These are phyloP conservation scores for Drosophila rhopaloa DNA, from an alignment of 1,140 invertebrate species.

Conservation along the genomic window DNA sequence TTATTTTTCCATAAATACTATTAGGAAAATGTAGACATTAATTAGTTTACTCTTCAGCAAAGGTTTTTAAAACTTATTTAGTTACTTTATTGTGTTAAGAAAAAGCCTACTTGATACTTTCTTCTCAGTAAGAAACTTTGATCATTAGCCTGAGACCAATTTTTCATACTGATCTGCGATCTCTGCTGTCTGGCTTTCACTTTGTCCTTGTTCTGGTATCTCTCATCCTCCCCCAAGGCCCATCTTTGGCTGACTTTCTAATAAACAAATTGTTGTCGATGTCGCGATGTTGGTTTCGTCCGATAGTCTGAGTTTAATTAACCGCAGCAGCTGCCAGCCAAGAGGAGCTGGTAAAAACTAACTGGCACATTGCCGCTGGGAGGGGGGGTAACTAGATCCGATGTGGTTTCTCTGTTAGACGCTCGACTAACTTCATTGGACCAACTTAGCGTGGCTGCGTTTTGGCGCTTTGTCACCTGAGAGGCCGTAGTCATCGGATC, in stretches of 20 bases:
- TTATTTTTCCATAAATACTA: too few relatives aligned
- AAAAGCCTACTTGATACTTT: too few relatives aligned
- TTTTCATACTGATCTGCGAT: not conserved
- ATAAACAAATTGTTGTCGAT: constrained; percentile 53
- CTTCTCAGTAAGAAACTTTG: too few relatives aligned
- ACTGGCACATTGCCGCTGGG: constrained; percentile 46
- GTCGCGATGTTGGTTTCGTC: constrained; percentile 39
- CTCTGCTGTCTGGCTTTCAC: constrained; percentile 12
- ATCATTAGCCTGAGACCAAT: not conserved
- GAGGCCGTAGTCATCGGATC: constrained; percentile 51
- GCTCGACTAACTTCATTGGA: constrained; percentile 57
- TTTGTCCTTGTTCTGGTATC: constrained; percentile 25
- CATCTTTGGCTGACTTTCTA: constrained; percentile 52
- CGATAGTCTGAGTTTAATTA: constrained; percentile 61
- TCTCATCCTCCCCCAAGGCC: constrained; percentile 9
- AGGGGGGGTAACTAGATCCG: constrained; percentile 48
- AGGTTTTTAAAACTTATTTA: too few relatives aligned
- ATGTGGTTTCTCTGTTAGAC: constrained; percentile 53
- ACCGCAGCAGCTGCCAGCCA: constrained; percentile 52
- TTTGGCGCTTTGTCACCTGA: constrained; percentile 63
- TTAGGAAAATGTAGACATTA: too few relatives aligned
- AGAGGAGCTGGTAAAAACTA: constrained; percentile 21
- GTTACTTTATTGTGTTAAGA: too few relatives aligned
- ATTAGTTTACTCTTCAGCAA: too few relatives aligned
- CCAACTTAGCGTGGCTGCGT: constrained; percentile 22